These are phyloP conservation scores for Sesamia nonagrioides DNA, from an alignment of 1,140 invertebrate genomes.

Conservation along the genomic window DNA sequence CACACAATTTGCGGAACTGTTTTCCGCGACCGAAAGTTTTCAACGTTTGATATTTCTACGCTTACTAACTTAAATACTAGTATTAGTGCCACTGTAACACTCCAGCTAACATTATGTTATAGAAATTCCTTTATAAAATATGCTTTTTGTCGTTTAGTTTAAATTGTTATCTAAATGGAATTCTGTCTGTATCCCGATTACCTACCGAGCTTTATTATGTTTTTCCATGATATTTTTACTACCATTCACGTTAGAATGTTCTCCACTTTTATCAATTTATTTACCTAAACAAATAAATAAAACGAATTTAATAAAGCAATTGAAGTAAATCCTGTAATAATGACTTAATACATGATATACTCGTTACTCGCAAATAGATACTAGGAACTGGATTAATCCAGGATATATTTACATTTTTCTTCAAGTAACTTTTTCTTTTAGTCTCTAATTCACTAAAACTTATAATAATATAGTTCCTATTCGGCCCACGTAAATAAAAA, in stretches of 20 bases:
- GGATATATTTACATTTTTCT: no score
- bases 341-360: no score
- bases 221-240: not conserved
- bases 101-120: constrained; percentile 24
- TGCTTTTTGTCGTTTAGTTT: constrained; percentile 19
- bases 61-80: constrained; percentile 45
- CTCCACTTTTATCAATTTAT: no score
- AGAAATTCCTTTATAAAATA: constrained; percentile 29
- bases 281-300: not conserved
- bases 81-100: constrained; percentile 29
- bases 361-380: no score
- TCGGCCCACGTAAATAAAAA: not conserved
- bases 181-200: not conserved
- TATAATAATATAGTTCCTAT: not conserved
- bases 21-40: constrained; percentile 69
- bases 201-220: not conserved
- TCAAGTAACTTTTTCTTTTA: no score
- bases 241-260: no score
- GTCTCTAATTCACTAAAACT: no score
- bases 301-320: no score
- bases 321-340: no score
- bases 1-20: constrained; percentile 71
- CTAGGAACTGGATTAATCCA: no score
- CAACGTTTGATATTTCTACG: constrained; percentile 70
- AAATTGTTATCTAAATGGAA: constrained; percentile 8